phyloP scores from a whole-genome alignment of 2,113 vertebrate genomes.

The Mastomys natalensis region DNA sequence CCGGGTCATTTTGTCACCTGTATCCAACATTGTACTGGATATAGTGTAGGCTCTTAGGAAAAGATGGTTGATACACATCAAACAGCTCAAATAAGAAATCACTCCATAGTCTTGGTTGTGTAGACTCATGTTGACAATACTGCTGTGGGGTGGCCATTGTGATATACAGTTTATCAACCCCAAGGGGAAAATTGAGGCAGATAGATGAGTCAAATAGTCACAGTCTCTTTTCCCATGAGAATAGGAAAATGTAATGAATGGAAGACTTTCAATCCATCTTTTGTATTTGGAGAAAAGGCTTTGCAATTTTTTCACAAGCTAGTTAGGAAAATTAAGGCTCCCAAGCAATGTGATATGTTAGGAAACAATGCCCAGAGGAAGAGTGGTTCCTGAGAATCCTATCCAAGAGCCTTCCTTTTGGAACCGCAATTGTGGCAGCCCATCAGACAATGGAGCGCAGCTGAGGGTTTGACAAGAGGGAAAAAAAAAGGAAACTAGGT shows the following conservation, averaged over 20 bases:
- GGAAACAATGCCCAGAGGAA: conserved; percentile 87
- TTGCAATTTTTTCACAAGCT: conserved; percentile 84
- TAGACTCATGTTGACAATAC: not conserved
- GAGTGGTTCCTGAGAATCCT: conserved; percentile 85
- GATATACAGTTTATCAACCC: not conserved
- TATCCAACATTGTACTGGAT: not conserved
- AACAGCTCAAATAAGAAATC: not conserved
- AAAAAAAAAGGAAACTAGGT: conserved; percentile 10
- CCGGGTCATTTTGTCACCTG: conserved; percentile 6
- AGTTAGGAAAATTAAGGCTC: conserved; percentile 81
- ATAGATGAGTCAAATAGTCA: conserved; percentile 5
- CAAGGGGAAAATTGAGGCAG: not conserved
- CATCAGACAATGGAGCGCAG: conserved; percentile 90
- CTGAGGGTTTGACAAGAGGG: conserved; percentile 79
- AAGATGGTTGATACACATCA: not conserved
- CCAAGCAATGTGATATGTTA: conserved; percentile 89
- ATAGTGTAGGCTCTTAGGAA: conserved; percentile 1
- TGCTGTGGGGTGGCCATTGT: not conserved
- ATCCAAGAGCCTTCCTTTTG: conserved; percentile 87
- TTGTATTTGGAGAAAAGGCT: conserved; percentile 11
- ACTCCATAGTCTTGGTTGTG: not conserved
- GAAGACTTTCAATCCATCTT: conserved; percentile 54
- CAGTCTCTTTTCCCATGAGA: conserved; percentile 14
- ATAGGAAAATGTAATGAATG: conserved; percentile 41
- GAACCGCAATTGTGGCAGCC: conserved; percentile 88